These are phyloP conservation scores for Xylocampa areola DNA, from an alignment of 2,888 invertebrate species.

Conservation along the genomic window DNA sequence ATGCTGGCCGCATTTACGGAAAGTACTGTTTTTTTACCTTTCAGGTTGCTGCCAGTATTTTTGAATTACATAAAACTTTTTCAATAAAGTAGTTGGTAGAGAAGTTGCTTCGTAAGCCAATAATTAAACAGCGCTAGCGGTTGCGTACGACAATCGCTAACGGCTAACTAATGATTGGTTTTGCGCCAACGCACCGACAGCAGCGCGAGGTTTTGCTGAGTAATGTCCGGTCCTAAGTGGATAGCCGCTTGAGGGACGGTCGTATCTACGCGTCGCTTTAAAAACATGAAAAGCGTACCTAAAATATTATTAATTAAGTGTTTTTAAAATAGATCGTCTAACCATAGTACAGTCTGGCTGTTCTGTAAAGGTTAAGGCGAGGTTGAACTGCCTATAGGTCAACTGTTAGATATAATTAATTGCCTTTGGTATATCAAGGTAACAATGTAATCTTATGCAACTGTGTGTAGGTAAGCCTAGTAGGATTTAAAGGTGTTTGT, in stretches of 20 bases:
- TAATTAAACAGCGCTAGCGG: constrained; percentile 52
- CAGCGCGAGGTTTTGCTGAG: constrained; percentile 69
- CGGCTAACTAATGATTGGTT: constrained; percentile 70
- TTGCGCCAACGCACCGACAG: constrained; percentile 46
- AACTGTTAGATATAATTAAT: too few species aligned
- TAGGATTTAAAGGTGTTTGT: too few species aligned
- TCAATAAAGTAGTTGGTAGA: constrained; percentile 10
- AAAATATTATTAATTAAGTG: constrained; percentile 40
- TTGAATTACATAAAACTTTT: not conserved
- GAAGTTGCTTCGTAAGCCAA: constrained; percentile 43
- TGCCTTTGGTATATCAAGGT: too few species aligned
- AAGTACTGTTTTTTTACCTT: too few species aligned
- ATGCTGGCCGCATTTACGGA: too few species aligned
- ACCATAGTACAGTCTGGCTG: too few species aligned
- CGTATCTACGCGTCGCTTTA: constrained; percentile 58
- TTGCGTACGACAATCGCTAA: constrained; percentile 55
- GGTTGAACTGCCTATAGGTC: too few species aligned
- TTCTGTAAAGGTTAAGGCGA: too few species aligned
- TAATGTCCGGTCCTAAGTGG: constrained; percentile 86
- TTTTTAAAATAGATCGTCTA: constrained; percentile 46
- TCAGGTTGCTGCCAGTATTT: not conserved
- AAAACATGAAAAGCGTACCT: constrained; percentile 52
- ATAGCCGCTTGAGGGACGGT: constrained; percentile 65
- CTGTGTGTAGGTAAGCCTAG: too few species aligned
- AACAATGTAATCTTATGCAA: too few species aligned